phyloP scores from a whole-genome alignment of 2,113 vertebrate genomes.

The Merops nubicus region DNA sequence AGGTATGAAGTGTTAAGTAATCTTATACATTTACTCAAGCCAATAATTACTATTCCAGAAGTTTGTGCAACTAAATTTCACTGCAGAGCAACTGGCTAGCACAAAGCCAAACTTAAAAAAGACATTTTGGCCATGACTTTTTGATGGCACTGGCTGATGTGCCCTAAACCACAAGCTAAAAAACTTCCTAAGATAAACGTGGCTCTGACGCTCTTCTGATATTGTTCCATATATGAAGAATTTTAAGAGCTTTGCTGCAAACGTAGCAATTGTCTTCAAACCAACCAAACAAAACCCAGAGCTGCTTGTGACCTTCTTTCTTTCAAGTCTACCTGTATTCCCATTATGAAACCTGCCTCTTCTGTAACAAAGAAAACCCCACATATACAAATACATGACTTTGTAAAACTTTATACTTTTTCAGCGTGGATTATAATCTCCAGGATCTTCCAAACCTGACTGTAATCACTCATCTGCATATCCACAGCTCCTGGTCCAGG shows the following conservation, averaged over 20 bases:
- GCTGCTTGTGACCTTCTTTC: neutral
- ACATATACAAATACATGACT: rapidly evolving
- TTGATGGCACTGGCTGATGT: neutral
- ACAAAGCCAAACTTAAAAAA: neutral
- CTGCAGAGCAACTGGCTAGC: neutral
- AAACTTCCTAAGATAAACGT: neutral
- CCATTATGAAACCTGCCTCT: neutral
- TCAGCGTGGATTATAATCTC: neutral
- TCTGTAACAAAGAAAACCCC: neutral
- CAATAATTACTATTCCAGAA: neutral
- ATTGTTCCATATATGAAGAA: neutral
- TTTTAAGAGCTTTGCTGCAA: neutral
- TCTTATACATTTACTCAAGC: neutral
- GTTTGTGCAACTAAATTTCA: neutral
- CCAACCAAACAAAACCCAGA: neutral
- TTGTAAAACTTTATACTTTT: neutral
- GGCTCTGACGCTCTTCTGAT: neutral
- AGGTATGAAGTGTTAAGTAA: neutral
- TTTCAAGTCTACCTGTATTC: neutral
- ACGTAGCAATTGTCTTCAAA: neutral
- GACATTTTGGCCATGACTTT: neutral
- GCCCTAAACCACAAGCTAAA: neutral
- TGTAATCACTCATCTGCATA: neutral
- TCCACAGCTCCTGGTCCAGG: neutral
- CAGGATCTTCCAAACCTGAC: neutral